Conservation (phyloP, 2,797 vertebrate species). For the Spinus olivaceus region DNA sequence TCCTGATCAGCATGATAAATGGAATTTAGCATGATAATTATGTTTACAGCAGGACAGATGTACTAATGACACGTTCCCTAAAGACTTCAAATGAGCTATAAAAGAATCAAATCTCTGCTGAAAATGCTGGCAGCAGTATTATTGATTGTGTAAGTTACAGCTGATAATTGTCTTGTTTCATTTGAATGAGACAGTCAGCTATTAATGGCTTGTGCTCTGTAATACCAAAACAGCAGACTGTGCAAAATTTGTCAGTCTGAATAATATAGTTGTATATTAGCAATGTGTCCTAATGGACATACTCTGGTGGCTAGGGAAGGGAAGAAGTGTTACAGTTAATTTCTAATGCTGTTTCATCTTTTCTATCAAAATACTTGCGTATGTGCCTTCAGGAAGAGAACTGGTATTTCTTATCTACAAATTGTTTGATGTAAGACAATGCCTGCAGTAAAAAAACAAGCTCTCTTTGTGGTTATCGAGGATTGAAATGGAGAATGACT, state of each 20-base stretch:
- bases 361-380: conserved; percentile 19
- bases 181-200: conserved; percentile 48
- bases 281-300: neutral
- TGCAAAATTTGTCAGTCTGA: neutral
- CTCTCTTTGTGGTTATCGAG: neutral
- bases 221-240: conserved; percentile 3
- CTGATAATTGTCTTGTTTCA: conserved; percentile 56
- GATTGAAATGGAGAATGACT: neutral
- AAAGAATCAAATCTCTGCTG: conserved; percentile 32
- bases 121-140: conserved; percentile 53
- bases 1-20: conserved; percentile 49
- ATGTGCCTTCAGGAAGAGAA: conserved; percentile 26
- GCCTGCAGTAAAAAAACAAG: conserved; percentile 32
- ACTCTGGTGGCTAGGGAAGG: neutral
- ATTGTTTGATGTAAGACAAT: conserved; percentile 46
- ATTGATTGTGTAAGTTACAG: conserved; percentile 60
- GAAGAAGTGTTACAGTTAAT: neutral
- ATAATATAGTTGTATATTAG: conserved; percentile 1
- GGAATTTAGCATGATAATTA: conserved; percentile 45
- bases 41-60: conserved; percentile 57
- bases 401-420: conserved; percentile 34
- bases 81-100: conserved; percentile 47
- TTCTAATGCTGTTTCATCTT: conserved; percentile 54
- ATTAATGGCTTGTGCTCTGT: conserved; percentile 8
- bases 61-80: conserved; percentile 38